These are phyloP conservation scores for Macquaria australasica DNA, from an alignment of 2,113 vertebrate species.

Conservation along the genomic window DNA sequence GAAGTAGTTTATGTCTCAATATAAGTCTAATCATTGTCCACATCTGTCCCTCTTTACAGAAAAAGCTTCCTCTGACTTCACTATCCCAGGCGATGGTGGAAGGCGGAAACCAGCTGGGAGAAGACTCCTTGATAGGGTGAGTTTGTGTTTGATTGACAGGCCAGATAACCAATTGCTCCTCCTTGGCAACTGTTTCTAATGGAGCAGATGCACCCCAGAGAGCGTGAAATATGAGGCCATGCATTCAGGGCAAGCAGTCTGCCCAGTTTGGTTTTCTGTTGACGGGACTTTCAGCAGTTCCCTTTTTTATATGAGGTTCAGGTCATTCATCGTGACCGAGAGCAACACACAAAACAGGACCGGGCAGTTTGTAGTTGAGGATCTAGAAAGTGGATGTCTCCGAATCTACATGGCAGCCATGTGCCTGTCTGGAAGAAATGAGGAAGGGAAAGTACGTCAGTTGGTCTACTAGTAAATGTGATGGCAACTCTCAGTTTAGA, in stretches of 20 bases:
- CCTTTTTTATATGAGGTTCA: not conserved
- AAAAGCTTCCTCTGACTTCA: slow-evolving; percentile 94
- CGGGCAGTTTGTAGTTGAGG: slow-evolving; percentile 41
- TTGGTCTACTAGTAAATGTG: not conserved
- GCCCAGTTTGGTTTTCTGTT: slow-evolving; percentile 33
- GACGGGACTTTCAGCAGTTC: slow-evolving; percentile 48
- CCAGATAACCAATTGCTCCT: slow-evolving; percentile 12
- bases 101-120: slow-evolving; percentile 90
- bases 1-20: not conserved
- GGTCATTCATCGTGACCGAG: not conserved
- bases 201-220: slow-evolving; percentile 51
- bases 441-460: slow-evolving; percentile 62
- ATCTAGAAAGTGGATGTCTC: slow-evolving; percentile 66
- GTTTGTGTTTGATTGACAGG: slow-evolving; percentile 64
- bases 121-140: slow-evolving; percentile 96
- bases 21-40: slow-evolving; percentile 34
- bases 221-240: slow-evolving; percentile 57
- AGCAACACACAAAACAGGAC: slow-evolving; percentile 1
- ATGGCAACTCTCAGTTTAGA: not conserved
- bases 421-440: slow-evolving; percentile 53
- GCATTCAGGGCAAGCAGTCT: slow-evolving; percentile 31
- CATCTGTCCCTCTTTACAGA: slow-evolving; percentile 80
- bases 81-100: slow-evolving; percentile 96
- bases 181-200: slow-evolving; percentile 31
- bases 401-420: not conserved